Evolutionary conservation across 2,113 vertebrate genomes (phyloP), one percentile per base, ranked within the genome.

Genomic region (Alectura lathami): DNA sequence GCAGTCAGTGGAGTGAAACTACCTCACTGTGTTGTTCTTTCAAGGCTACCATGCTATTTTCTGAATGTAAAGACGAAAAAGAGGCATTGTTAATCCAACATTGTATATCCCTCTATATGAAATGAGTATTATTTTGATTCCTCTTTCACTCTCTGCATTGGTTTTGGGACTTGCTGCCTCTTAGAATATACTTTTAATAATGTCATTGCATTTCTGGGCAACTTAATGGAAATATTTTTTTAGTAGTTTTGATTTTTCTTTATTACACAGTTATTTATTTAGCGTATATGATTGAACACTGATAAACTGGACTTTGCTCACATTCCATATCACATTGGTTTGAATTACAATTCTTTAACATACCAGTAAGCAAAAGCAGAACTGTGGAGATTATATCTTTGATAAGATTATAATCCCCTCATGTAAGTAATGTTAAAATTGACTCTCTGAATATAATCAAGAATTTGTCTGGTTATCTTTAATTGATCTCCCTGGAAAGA

Each of bases 391-490:
- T 95, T 94, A 84, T 40, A 93, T 91, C 34, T 95, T 94, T 95
- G 93, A 94, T 97, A 97, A 97, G 87, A 96, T 95, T 86, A 68
- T 73, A 92, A 40, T 91, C 36, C 80, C 70, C 73, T 93, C 51
- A 88, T 95, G 69, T 69, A 96, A 94, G 54, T 94, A 96, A 96
- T 96, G 96, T 96, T 96, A 97, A 98, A 97, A 96, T 95, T 95
- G 85, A 73, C 64, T 97, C 82, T 91, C 87, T 88, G 76, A 96
- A 97, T 96, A 88, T 81, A 96, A 97, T 96, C 80, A 97, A 90
- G 73, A 78, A 93, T 97, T 97, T 97, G 91, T 94, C 83, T 11
- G 13, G 93, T 96, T 97, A 96, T 97, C 95, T 97, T 97, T 97
- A 97, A 97, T 96, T 97, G 91, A 97, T 97, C 93, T 97, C 42